Base-by-base conservation (phyloP, 2,888 invertebrate species). In the Aphrophora alni region DNA sequence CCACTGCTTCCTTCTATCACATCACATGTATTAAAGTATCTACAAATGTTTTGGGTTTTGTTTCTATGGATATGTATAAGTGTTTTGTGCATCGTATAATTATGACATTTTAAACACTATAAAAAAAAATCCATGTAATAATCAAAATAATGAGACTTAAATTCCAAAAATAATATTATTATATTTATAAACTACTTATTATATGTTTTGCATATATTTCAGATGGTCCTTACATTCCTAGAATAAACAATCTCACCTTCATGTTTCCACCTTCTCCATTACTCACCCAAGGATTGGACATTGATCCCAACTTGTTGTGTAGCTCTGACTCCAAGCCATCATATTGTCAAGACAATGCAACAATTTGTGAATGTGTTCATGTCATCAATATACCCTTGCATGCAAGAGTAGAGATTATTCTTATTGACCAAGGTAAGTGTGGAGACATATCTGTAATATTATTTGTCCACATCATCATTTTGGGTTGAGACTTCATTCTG, bases 221-320 rank as follows among this genome's bases (percentile, higher is more conserved):
- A 77, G 80, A 77, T 59, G 38, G 72, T 7, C 38, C 69, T 21
- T 70, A 59, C 21, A 77, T 89, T 14, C 88, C 90, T n/a, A 90
- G 90, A 83, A 87, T 91, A 72, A 94, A 95, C 87, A 93, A 95
- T 77, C 91, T 94, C 25, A 93, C 94, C 10, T 93, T 95, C 87
- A 91, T 91, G 38, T 94, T 93, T 86, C 96, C 96, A 0, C 91
- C 94, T 0, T 94, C 94, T 0, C 95, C 96, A 0, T 89, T 95
- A 68, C 89, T 96, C 82, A 94, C 95, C 0, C 96, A 96, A 87
- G 90, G 90, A 0, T 87, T 87, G 0, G 93, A 94, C 83, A 90
- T 94, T 24, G 75, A 78, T 26, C 87, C 89, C 8, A 88, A 90
- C 74, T 87, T 90, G 26, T 87, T 92, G 82, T 93, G 93, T 85